phyloP scores from a whole-genome alignment of 2,113 vertebrate genomes.

The Mirza zaza region DNA sequence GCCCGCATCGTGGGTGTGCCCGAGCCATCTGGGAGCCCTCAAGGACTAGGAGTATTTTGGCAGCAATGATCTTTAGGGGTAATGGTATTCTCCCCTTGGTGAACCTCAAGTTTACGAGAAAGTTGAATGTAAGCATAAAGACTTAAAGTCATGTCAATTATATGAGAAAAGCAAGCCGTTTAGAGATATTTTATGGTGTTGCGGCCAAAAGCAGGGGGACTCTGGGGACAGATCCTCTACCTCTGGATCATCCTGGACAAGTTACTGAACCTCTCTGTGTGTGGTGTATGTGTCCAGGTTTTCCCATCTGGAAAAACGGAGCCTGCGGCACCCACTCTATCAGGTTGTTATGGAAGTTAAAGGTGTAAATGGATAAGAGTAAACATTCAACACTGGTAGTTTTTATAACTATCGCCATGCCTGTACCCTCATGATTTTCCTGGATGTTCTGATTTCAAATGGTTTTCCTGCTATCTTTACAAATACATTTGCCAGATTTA shows the following conservation, averaged over 20 bases:
- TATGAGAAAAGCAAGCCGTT: not conserved
- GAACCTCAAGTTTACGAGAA: slow-evolving; percentile 47
- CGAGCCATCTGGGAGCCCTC: slow-evolving; percentile 5
- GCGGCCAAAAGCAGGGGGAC: not conserved
- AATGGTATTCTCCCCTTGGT: not conserved
- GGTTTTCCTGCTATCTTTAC: not conserved
- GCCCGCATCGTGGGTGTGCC: slow-evolving; percentile 46
- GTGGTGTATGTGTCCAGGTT: not conserved
- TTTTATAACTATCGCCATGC: not conserved
- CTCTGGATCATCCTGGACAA: not conserved
- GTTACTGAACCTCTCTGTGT: not conserved
- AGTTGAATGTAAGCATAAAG: slow-evolving; percentile 11
- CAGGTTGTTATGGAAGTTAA: not conserved
- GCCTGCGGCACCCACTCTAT: not conserved
- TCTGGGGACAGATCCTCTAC: not conserved
- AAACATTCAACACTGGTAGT: not conserved
- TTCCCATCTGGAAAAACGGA: not conserved
- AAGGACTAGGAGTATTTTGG: slow-evolving; percentile 35
- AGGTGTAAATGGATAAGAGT: not conserved
- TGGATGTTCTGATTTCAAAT: not conserved
- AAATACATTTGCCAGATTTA: not conserved
- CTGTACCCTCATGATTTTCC: not conserved
- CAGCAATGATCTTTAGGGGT: not conserved
- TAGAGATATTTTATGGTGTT: not conserved
- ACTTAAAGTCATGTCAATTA: slow-evolving; percentile 29